Evolutionary conservation across 1,140 invertebrate genomes (phyloP), one percentile per base, ranked within the genome.

Genomic region (Drosophila miranda): DNA sequence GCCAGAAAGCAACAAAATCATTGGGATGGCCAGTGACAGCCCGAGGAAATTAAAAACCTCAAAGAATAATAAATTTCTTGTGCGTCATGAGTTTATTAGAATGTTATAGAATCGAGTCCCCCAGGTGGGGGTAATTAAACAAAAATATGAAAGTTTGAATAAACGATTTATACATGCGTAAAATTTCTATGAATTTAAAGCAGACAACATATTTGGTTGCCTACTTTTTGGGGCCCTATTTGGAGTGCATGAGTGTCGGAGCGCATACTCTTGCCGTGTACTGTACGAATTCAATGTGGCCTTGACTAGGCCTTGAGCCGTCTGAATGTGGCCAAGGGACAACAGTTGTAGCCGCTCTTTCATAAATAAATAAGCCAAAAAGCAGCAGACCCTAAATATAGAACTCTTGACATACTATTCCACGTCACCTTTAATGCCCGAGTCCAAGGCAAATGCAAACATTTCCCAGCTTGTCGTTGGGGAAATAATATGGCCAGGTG

Each of bases 281-380:
- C 5, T 23, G 3, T 23, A 26, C 23, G 4, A 5, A 0, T 26
- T 8, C 28, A 8, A 30, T 30, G 28, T 19, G 6, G 6, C 6
- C 23, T 26, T 5, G 6, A 30, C 6, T 30, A 7, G 28, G 28
- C 28, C 28, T 6, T 30, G 28, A 7, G 7, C 8, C 28, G 28
- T 1, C 28, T 30, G 1, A 8, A 30, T 8, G 28, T 8, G 44
- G 45, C 34, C 59, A 28, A 64, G 50, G 23, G 45, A 26, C 45
- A 63, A 63, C 59, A 64, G 59, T 43, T 64, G 50, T 23, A 23
- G 28, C n/a, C 62, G 30, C 30, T 55, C 16, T 13, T 13, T 19
- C 23, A 67, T 55, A 38, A 67, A 68, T 68, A 68, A 68, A n/a
- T 68, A 11, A 68, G 19, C 23, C 62, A 11, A 38, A 11, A 13